These are phyloP conservation scores for Hemiprocne comata DNA, from an alignment of 2,113 vertebrate species.

Conservation along the genomic window DNA sequence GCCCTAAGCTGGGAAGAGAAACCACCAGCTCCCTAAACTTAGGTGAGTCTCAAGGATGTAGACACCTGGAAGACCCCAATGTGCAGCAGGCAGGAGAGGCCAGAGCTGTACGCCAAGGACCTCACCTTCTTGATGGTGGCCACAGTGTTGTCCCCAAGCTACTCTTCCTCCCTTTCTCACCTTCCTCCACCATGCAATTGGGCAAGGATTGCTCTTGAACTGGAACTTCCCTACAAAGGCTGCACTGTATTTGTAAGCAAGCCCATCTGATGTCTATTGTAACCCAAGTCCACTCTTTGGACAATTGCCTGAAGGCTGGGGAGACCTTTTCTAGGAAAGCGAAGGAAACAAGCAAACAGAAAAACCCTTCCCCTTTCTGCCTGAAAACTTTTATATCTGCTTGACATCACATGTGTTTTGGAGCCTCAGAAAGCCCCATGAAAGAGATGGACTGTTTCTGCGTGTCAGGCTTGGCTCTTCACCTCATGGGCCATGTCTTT, in stretches of 20 bases:
- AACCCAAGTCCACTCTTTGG: rapidly evolving
- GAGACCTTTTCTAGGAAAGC: not conserved
- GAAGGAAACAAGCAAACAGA: not conserved
- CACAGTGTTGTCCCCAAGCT: not conserved
- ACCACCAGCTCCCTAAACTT: not conserved
- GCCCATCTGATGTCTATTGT: not conserved
- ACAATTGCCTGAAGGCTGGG: not conserved
- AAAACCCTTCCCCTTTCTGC: not conserved
- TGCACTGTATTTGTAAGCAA: not conserved
- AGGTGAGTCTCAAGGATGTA: not conserved
- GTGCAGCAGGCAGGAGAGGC: not conserved
- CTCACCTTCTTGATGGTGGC: rapidly evolving
- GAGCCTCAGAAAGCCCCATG: not conserved
- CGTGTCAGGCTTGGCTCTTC: not conserved
- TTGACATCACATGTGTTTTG: not conserved
- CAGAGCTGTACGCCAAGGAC: rapidly evolving
- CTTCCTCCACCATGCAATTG: not conserved
- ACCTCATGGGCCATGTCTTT: not conserved
- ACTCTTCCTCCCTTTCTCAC: not conserved
- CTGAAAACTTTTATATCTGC: not conserved
- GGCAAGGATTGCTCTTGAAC: not conserved
- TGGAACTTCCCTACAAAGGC: not conserved
- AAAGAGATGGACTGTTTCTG: not conserved
- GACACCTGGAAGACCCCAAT: not conserved
- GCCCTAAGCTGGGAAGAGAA: not conserved